phyloP scores from a whole-genome alignment of 2,888 invertebrate species.

The Drosophila conformis region DNA sequence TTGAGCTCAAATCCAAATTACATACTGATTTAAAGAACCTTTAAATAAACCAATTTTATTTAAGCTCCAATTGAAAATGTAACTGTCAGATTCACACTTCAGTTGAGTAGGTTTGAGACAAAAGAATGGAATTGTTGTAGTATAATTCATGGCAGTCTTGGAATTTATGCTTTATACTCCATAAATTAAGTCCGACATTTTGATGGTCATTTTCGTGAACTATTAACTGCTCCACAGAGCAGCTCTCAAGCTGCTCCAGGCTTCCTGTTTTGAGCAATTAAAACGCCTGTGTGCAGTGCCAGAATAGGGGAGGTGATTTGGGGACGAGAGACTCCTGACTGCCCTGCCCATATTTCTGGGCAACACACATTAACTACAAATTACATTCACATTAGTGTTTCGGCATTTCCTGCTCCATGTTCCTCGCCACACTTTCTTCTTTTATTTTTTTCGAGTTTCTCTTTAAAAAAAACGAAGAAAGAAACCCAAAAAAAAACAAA shows the following conservation, averaged over 20 bases:
- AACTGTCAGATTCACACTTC: not conserved
- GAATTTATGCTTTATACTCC: conserved; percentile 25
- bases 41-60: not conserved
- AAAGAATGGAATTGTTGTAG: not conserved
- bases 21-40: not conserved
- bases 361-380: conserved; percentile 77
- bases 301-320: conserved; percentile 6
- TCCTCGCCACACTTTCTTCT: conserved; percentile 19
- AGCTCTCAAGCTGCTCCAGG: conserved; percentile 10
- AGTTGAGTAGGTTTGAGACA: not conserved
- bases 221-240: conserved; percentile 1
- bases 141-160: not conserved
- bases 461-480: conserved; percentile 24
- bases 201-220: conserved; percentile 24
- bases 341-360: conserved; percentile 52
- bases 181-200: conserved; percentile 35
- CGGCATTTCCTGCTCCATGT: conserved; percentile 55
- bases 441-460: conserved; percentile 24
- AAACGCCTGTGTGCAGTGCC: conserved; percentile 36
- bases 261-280: conserved; percentile 66
- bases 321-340: not conserved
- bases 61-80: not conserved
- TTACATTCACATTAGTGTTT: conserved; percentile 81
- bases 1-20: not conserved
- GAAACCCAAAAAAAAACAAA: not conserved